phyloP scores from a whole-genome alignment of 1,140 invertebrate species.

The Planococcus citri region DNA sequence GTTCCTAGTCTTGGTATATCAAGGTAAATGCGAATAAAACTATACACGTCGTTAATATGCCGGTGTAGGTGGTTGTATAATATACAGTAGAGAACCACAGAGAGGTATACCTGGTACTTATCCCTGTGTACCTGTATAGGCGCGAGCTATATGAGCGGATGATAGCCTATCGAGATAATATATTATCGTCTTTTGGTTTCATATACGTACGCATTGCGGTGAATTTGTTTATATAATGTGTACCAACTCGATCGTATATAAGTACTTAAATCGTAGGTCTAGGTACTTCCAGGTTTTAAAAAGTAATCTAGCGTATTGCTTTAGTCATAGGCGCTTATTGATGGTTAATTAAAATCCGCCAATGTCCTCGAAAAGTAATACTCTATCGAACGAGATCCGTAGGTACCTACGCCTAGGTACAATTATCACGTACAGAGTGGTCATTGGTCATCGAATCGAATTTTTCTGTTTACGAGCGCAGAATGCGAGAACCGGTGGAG shows the following conservation, averaged over 20 bases:
- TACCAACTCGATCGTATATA: too few relatives aligned
- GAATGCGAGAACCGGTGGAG: not conserved
- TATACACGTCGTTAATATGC: not conserved
- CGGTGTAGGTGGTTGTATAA: slow-evolving; percentile 6
- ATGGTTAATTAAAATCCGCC: not conserved
- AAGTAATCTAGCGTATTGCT: not conserved
- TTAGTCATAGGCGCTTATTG: not conserved
- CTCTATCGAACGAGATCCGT: too few relatives aligned
- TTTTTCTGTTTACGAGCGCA: not conserved
- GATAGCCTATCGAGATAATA: not conserved
- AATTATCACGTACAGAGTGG: too few relatives aligned
- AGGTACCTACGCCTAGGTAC: too few relatives aligned
- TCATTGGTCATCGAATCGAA: too few relatives aligned
- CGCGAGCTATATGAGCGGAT: not conserved
- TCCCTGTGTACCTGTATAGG: too few relatives aligned
- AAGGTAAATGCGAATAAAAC: slow-evolving; percentile 7
- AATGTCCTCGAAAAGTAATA: not conserved
- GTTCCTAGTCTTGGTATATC: not conserved
- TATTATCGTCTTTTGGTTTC: not conserved
- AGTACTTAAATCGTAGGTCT: too few relatives aligned
- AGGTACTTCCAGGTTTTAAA: not conserved
- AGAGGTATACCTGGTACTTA: too few relatives aligned
- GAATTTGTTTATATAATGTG: not conserved
- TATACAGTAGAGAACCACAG: not conserved
- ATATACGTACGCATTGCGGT: not conserved